Evolutionary conservation across 2,888 invertebrate genomes (phyloP).

Genomic region (Smittia sp.): DNA sequence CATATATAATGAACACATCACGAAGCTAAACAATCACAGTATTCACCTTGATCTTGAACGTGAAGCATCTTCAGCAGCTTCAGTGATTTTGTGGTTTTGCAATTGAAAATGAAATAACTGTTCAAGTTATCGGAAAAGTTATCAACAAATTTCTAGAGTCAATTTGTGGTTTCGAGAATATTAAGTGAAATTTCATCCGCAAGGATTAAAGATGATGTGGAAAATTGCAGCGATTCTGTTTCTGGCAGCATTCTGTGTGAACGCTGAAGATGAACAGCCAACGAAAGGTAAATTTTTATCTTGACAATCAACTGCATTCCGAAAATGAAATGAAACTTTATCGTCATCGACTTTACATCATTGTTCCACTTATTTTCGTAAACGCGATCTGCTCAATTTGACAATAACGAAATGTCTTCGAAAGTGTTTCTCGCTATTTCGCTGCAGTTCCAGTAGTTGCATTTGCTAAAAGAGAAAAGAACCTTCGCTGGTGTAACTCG

Average conservation of each 20-base stretch:
- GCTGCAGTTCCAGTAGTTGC: no score
- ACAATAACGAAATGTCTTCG: neutral
- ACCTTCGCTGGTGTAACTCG: no score
- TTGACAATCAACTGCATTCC: no score
- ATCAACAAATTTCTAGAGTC: no score
- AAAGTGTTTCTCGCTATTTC: no score
- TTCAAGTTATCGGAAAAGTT: neutral
- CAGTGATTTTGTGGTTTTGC: neutral
- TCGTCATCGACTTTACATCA: neutral
- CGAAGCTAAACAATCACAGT: slow-evolving; percentile 17
- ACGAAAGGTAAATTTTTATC: slow-evolving; percentile 15
- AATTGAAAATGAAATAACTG: neutral
- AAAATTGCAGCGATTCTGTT: neutral
- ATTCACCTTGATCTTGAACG: slow-evolving; percentile 38
- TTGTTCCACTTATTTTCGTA: neutral
- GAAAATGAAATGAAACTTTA: neutral
- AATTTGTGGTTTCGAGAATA: neutral
- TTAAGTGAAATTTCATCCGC: slow-evolving; percentile 4
- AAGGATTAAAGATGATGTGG: slow-evolving; percentile 29
- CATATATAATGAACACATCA: slow-evolving; percentile 26
- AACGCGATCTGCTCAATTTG: neutral
- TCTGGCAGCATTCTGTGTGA: slow-evolving; percentile 6
- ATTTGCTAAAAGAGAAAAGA: no score
- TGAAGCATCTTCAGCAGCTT: slow-evolving; percentile 17
- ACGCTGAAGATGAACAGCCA: slow-evolving; percentile 30